phyloP scores from a whole-genome alignment of 1,140 invertebrate species.

The Diabrotica undecimpunctata region DNA sequence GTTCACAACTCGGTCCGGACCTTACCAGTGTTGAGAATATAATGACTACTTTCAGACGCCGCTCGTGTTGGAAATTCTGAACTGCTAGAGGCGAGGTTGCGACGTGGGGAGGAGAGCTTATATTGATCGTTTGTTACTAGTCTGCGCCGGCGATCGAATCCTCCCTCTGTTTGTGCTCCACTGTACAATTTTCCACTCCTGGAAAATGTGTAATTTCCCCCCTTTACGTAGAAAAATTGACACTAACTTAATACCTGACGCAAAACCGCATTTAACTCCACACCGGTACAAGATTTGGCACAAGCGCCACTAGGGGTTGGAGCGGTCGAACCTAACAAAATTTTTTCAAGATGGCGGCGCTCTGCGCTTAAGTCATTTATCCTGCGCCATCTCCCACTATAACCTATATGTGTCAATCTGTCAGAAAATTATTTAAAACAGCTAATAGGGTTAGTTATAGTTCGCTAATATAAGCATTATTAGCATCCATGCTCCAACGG shows the following conservation, averaged over 20 bases:
- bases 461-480: too few species aligned
- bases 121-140: conserved; percentile 19
- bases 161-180: conserved; percentile 18
- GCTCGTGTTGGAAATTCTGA: conserved; percentile 7
- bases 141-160: conserved; percentile 17
- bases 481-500: too few species aligned
- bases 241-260: conserved; percentile 3
- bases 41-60: conserved; percentile 5
- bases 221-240: conserved; percentile 13
- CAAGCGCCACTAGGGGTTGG: too few species aligned
- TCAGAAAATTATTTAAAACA: too few species aligned
- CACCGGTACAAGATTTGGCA: neutral
- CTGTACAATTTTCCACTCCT: conserved; percentile 18
- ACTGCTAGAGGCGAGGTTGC: conserved; percentile 7
- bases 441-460: too few species aligned
- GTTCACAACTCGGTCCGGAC: conserved; percentile 14
- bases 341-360: too few species aligned
- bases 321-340: too few species aligned
- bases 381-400: too few species aligned
- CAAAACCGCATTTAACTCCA: conserved; percentile 3
- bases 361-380: too few species aligned
- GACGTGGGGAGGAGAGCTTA: conserved; percentile 9
- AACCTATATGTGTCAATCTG: too few species aligned
- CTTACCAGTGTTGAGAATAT: conserved; percentile 10
- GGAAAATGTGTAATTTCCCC: conserved; percentile 18